Evolutionary conservation across 2,113 vertebrate species (phyloP).

Genomic region (Numenius arquata): DNA sequence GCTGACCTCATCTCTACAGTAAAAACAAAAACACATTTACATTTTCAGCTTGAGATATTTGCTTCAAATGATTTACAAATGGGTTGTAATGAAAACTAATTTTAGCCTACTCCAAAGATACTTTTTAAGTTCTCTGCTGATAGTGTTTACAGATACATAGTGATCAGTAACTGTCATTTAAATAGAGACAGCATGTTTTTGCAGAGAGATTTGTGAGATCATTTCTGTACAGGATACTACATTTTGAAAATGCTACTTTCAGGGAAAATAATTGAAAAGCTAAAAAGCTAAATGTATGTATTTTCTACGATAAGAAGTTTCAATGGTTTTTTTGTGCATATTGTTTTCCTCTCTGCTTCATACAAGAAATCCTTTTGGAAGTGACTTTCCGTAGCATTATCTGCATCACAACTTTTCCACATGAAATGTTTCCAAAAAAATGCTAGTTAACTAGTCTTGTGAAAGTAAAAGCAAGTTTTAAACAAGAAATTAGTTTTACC

Average conservation of each 20-base stretch:
- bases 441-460: background rate
- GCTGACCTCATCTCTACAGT: constrained; percentile 61
- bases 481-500: background rate
- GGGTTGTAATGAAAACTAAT: constrained; percentile 58
- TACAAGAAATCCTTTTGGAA: background rate
- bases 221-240: background rate
- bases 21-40: constrained; percentile 66
- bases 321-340: background rate
- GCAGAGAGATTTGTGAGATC: background rate
- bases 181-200: constrained; percentile 4
- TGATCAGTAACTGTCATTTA: constrained; percentile 43
- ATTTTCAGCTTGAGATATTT: constrained; percentile 56
- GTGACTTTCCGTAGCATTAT: background rate
- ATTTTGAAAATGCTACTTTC: background rate
- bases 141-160: constrained; percentile 50
- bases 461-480: background rate
- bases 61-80: constrained; percentile 54
- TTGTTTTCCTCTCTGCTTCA: background rate
- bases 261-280: background rate
- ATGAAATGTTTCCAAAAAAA: background rate
- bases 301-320: background rate
- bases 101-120: constrained; percentile 34
- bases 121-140: constrained; percentile 33
- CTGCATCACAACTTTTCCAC: background rate
- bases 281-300: background rate